These are phyloP conservation scores for Turnix velox DNA, from an alignment of 2,113 vertebrate genomes.

Conservation along the genomic window DNA sequence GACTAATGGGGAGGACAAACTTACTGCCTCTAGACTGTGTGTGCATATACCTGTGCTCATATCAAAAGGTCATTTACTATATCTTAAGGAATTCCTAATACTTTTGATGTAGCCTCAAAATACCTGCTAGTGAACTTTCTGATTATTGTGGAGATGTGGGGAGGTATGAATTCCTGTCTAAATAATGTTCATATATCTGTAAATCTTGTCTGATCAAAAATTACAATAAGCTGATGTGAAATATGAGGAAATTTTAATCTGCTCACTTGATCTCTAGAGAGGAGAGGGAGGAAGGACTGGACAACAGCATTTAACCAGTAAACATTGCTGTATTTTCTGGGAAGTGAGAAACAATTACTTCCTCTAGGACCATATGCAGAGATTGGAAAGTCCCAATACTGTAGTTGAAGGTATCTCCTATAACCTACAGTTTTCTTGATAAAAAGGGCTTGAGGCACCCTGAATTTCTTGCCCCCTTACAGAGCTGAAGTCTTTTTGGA, in stretches of 20 bases:
- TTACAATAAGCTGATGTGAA: neutral
- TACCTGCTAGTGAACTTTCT: neutral
- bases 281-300: neutral
- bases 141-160: neutral
- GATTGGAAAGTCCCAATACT: neutral
- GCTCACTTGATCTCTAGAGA: neutral
- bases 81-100: neutral
- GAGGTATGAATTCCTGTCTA: neutral
- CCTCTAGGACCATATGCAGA: neutral
- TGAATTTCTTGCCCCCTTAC: neutral
- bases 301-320: neutral
- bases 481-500: neutral
- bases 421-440: neutral
- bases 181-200: neutral
- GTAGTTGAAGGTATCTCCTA: neutral
- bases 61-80: neutral
- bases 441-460: accelerated
- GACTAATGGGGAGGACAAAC: neutral
- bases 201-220: neutral
- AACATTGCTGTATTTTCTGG: accelerated
- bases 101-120: neutral
- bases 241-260: neutral
- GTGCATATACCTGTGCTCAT: neutral
- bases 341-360: neutral
- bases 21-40: neutral